Conservation (phyloP, 2,113 vertebrate genomes). For the Irena cyanogastra region DNA sequence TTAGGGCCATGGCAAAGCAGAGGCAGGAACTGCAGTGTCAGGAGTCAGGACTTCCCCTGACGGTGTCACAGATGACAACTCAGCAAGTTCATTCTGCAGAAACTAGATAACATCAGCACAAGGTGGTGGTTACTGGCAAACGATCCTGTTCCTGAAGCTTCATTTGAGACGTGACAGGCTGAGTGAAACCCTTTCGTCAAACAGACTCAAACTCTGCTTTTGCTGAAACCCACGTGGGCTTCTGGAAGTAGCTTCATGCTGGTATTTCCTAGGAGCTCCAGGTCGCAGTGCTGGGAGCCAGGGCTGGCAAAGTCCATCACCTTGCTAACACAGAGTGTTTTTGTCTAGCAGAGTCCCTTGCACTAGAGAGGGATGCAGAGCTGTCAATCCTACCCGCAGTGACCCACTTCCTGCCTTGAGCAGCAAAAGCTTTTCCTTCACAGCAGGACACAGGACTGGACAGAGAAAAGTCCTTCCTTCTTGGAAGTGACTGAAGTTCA, state of each 20-base stretch:
- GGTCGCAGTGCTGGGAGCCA: fast-evolving
- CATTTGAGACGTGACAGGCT: slow-evolving; percentile 37
- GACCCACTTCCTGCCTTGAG: not conserved
- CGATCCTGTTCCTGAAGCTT: slow-evolving; percentile 53
- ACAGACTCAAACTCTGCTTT: not conserved
- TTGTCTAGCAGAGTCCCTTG: not conserved
- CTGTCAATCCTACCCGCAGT: not conserved
- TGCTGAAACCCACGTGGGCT: not conserved
- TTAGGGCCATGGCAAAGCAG: not conserved
- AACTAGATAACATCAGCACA: slow-evolving; percentile 74
- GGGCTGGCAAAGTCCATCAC: not conserved
- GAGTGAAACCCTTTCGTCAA: not conserved
- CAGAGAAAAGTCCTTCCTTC: not conserved
- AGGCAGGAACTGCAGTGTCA: slow-evolving; percentile 41
- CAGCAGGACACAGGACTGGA: not conserved
- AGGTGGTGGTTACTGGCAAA: slow-evolving; percentile 67
- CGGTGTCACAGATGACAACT: slow-evolving; percentile 25
- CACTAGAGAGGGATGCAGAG: not conserved
- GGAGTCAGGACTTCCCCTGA: slow-evolving; percentile 72
- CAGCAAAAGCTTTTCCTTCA: not conserved
- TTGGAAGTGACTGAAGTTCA: not conserved
- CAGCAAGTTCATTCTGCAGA: slow-evolving; percentile 74
- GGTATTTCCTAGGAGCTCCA: not conserved
- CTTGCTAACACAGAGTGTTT: not conserved
- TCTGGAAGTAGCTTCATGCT: not conserved